Base-by-base conservation (phyloP, 2,888 invertebrate genomes). In the Agriopis leucophaearia region DNA sequence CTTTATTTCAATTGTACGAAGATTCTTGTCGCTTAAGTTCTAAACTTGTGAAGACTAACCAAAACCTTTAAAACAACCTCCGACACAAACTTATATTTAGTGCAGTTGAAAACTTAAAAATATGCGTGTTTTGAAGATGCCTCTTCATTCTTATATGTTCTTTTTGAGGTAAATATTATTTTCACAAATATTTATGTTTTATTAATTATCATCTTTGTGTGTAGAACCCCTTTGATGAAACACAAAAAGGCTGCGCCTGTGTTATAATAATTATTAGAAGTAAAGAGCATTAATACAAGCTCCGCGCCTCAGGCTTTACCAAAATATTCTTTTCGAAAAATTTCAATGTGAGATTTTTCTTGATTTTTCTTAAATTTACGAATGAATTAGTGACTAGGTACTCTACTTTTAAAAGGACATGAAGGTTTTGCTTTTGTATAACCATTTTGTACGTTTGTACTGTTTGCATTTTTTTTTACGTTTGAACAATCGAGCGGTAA, bases 211-310 rank as follows among this genome's bases (percentile, higher is more conserved):
- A 55, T 56, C 38, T 57, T 42, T 54, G 44, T 64, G n/a, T 47
- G 16, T 38, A 18, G 36, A 51, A 60, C 13, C 13, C n/a, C n/a
- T 10, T 36, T 27, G 35, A 42, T 44, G 54, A 68, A 69, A 69
- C 54, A 60, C 59, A 16, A 63, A 59, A 67, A 55, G 55, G 55
- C 27, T 13, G 36, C n/a, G 16, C 8, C 18, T 59, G 35, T 47
- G 40, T 74, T 66, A 69, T 73, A 52, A 27, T 27, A 27, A 2
- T 27, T 27, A 56, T 61, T 60, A 16, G 35, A 62, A 73, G 68
- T 74, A 71, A 75, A 66, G 68, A 63, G 61, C 69, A 48, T 56
- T 69, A 71, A 69, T 71, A 64, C 10, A 27, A 52, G 64, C 61
- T 54, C 42, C 52, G 58, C 64, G 58, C 54, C 62, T 44, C 59